Percentiles rank a stretch among this genome's conserved stretches.
phyloP scores from a whole-genome alignment of 2,888 invertebrate genomes.

The Diachrysia chrysitis region DNA sequence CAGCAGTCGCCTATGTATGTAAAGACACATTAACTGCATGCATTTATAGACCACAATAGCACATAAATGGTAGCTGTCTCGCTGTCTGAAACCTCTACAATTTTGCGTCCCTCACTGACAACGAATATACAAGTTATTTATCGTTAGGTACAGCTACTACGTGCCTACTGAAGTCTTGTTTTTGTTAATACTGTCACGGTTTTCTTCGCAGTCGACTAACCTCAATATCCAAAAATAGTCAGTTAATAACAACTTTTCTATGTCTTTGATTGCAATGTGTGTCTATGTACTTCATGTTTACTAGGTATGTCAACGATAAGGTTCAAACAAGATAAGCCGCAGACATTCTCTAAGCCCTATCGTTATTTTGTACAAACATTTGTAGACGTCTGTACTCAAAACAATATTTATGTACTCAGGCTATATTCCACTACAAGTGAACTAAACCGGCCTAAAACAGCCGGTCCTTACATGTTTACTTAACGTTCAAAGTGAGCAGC shows the following conservation, averaged over 20 bases:
- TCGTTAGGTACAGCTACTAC: neutral
- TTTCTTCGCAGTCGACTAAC: constrained; percentile 35
- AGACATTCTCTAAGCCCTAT: constrained; percentile 34
- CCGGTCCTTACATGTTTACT: constrained; percentile 53
- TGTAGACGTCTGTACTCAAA: constrained; percentile 20
- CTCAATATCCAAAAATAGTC: constrained; percentile 45
- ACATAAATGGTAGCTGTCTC: constrained; percentile 11
- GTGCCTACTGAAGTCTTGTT: neutral
- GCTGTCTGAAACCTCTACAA: constrained; percentile 13
- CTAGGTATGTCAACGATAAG: constrained; percentile 50
- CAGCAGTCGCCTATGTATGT: neutral
- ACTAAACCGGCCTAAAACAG: constrained; percentile 12
- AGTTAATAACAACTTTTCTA: constrained; percentile 40
- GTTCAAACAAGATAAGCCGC: constrained; percentile 42
- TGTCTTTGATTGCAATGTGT: constrained; percentile 11
- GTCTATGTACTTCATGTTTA: constrained; percentile 27
- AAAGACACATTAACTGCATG: constrained; percentile 11
- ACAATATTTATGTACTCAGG: constrained; percentile 31
- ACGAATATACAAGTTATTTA: neutral
- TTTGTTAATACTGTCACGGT: neutral
- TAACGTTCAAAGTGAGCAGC: constrained; percentile 65
- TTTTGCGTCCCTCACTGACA: neutral
- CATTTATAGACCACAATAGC: constrained; percentile 19
- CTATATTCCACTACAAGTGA: constrained; percentile 17
- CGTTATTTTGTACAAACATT: constrained; percentile 34